These are phyloP conservation scores for Manacus vitellinus DNA, from an alignment of 2,113 vertebrate species.

Conservation along the genomic window DNA sequence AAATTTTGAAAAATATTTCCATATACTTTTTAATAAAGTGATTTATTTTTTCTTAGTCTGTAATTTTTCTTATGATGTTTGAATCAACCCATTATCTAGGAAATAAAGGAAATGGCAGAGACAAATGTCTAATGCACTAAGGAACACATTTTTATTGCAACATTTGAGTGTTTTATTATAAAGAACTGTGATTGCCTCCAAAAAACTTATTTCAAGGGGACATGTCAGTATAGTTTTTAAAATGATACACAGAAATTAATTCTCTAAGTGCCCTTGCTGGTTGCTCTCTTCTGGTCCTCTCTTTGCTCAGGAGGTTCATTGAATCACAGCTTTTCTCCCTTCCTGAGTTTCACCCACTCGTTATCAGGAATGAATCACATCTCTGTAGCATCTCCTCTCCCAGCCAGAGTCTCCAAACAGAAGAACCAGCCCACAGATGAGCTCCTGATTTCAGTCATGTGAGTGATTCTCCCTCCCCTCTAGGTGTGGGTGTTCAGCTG, in stretches of 20 bases:
- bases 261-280: not conserved
- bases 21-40: not conserved
- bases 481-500: not conserved
- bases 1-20: not conserved
- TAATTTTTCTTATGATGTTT: not conserved
- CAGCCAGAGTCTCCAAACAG: constrained; percentile 26
- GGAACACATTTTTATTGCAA: not conserved
- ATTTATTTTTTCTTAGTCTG: not conserved
- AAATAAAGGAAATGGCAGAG: not conserved
- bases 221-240: not conserved
- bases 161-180: not conserved
- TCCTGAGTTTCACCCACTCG: constrained; percentile 2
- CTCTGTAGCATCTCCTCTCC: constrained; percentile 14
- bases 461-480: not conserved
- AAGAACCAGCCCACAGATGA: constrained; percentile 34
- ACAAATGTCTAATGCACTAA: not conserved
- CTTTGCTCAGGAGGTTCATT: constrained; percentile 17
- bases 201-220: not conserved
- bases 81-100: not conserved
- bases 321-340: constrained; percentile 50
- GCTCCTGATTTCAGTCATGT: constrained; percentile 9
- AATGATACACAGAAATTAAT: not conserved
- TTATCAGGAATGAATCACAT: constrained; percentile 54
- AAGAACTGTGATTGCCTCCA: not conserved
- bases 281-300: not conserved